These are phyloP conservation scores for Antheraea assamensis DNA, from an alignment of 2,888 invertebrate species.

Conservation along the genomic window DNA sequence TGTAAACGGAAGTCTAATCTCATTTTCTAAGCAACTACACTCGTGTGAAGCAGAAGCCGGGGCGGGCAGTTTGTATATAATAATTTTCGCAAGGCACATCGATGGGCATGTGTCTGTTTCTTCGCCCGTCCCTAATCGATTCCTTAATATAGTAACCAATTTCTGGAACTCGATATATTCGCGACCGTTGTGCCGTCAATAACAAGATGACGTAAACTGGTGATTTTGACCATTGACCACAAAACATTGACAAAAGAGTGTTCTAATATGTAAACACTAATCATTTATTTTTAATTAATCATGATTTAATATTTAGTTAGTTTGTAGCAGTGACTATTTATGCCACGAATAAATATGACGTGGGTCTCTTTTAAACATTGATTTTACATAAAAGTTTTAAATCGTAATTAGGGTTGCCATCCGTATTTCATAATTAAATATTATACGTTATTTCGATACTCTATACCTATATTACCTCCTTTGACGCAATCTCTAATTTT, in stretches of 20 bases:
- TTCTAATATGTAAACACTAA: background rate
- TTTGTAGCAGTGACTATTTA: background rate
- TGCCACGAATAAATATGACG: background rate
- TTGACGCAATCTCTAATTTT: too few relatives aligned
- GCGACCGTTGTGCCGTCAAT: slow-evolving; percentile 37
- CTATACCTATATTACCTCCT: too few relatives aligned
- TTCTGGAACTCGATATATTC: slow-evolving; percentile 53
- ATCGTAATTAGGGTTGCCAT: too few relatives aligned
- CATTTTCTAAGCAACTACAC: too few relatives aligned
- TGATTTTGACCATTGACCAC: slow-evolving; percentile 67
- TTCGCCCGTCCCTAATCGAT: slow-evolving; percentile 64
- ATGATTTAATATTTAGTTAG: background rate
- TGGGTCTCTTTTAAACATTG: background rate
- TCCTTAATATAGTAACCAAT: slow-evolving; percentile 58
- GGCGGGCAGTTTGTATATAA: too few relatives aligned
- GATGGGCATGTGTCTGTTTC: slow-evolving; percentile 46
- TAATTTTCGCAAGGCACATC: slow-evolving; percentile 27
- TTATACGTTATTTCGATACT: too few relatives aligned
- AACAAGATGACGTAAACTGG: slow-evolving; percentile 54
- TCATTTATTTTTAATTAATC: too few relatives aligned
- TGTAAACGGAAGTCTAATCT: too few relatives aligned
- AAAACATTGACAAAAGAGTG: slow-evolving; percentile 50
- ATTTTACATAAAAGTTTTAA: too few relatives aligned
- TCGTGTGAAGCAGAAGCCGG: too few relatives aligned
- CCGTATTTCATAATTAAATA: too few relatives aligned